A percentile compares a stretch with the other conserved stretches of the same genome.
Conservation (phyloP, 2,797 vertebrate genomes). For the Artibeus jamaicensis region DNA sequence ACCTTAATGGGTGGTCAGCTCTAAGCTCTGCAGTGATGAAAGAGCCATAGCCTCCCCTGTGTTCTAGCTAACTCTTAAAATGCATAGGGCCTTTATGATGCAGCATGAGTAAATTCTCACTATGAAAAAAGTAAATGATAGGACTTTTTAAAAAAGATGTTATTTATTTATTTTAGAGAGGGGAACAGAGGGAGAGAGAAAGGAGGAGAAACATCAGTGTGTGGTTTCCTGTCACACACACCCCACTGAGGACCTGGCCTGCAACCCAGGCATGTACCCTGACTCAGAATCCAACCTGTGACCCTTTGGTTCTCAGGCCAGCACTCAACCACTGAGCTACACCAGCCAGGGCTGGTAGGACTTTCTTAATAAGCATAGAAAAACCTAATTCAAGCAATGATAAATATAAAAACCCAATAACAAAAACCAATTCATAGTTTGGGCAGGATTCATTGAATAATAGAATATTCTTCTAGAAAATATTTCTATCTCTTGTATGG, state of each 20-base stretch:
- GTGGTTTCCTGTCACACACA: too few species aligned
- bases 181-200: too few species aligned
- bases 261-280: too few species aligned
- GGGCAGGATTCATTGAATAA: conserved; percentile 51
- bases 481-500: background rate
- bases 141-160: background rate
- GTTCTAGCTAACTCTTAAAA: conserved; percentile 73
- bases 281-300: too few species aligned
- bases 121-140: background rate
- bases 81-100: background rate
- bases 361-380: background rate
- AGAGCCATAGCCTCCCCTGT: conserved; percentile 80
- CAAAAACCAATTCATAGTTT: background rate
- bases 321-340: too few species aligned
- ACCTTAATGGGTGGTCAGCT: background rate
- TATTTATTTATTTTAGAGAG: too few species aligned
- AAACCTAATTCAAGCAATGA: background rate
- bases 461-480: background rate
- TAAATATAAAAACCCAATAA: background rate
- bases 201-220: too few species aligned
- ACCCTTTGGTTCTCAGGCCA: too few species aligned
- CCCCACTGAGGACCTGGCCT: too few species aligned
- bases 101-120: background rate
- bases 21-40: conserved; percentile 80
- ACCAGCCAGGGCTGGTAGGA: background rate